Base-by-base conservation (phyloP, 2,888 invertebrate genomes). In the Ametastegia equiseti region DNA sequence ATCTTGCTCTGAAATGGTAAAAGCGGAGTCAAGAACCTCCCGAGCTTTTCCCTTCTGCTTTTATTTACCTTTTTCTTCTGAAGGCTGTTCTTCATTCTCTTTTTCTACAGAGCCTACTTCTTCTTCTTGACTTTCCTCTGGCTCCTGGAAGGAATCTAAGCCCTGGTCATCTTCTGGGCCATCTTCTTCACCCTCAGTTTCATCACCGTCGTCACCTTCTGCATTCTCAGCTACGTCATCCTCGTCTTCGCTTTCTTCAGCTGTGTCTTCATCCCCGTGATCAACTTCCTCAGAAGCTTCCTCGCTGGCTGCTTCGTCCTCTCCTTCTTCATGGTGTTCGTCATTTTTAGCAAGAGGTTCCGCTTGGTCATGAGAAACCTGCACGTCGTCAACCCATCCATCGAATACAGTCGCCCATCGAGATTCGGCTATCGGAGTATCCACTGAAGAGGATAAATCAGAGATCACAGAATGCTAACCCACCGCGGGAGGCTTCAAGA, bases 381-480 rank as follows among this genome's bases (percentile, higher is more conserved):
- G 90, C 73, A 92, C 90, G 84, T 95, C 94, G 89, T 96, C 96
- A 13, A 96, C 93, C 97, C 96, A 97, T 50, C 96, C 97, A 86
- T 96, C 95, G 83, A 97, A 94, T 79, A 96, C 94, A 86, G 95
- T 95, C 13, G 96, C 95, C 92, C 95, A 97, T 57, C 94, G 93
- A 30, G 96, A 95, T 88, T 96, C 95, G 11, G 93, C 92, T 79
- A 94, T 88, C 0, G 94, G 93, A 13, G 93, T 93, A 80, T 94
- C 94, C 88, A 94, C 95, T 95, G 81, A 7, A 88, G 88, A 75
- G 39, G 67, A 84, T 82, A 83, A 54, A 75, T 75, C 9, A 47
- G 11, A 45, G 9, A 63, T 23, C 13, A 47, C 39, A 57, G 77
- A 75, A 50, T n/a, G 33, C 13, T 13, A 11, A 19, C 4, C 19